A percentile compares a stretch with the other conserved stretches of the same genome.
These are phyloP conservation scores for Limonius californicus DNA, from an alignment of 1,140 invertebrate genomes.

Conservation along the genomic window DNA sequence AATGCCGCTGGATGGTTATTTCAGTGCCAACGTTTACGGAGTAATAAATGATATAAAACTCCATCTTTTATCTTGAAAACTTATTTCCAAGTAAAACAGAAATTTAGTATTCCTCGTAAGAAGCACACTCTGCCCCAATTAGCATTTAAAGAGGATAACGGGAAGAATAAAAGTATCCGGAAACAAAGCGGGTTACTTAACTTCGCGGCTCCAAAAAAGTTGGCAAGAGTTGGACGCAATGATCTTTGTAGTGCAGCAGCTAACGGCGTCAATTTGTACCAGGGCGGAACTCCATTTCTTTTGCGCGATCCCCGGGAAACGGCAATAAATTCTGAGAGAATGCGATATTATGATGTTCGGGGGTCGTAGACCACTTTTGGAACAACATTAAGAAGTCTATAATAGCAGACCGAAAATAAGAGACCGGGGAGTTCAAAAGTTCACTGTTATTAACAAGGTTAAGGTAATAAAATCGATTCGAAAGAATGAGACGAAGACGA, in stretches of 20 bases:
- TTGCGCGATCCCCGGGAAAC: background rate
- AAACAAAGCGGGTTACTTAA: constrained; percentile 1
- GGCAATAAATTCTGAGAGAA: background rate
- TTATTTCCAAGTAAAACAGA: background rate
- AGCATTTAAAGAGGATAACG: background rate
- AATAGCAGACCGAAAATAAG: background rate
- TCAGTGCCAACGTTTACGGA: background rate
- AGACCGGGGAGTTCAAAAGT: background rate
- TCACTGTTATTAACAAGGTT: background rate
- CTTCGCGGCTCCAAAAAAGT: background rate
- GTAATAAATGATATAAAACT: background rate
- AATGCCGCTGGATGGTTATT: background rate
- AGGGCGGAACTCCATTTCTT: background rate
- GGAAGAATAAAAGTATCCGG: background rate
- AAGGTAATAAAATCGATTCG: background rate
- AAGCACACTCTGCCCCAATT: background rate
- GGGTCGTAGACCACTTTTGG: background rate
- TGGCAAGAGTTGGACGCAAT: constrained; percentile 1
- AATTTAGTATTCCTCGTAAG: background rate
- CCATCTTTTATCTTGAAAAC: background rate
- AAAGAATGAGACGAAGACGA: background rate
- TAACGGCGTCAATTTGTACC: constrained; percentile 1
- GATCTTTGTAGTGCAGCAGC: background rate
- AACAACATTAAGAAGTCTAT: background rate
- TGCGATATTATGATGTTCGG: background rate